Evolutionary conservation across 2,888 invertebrate species (phyloP), one percentile per base, ranked within the genome.

Genomic region (Oeneis ivallda): DNA sequence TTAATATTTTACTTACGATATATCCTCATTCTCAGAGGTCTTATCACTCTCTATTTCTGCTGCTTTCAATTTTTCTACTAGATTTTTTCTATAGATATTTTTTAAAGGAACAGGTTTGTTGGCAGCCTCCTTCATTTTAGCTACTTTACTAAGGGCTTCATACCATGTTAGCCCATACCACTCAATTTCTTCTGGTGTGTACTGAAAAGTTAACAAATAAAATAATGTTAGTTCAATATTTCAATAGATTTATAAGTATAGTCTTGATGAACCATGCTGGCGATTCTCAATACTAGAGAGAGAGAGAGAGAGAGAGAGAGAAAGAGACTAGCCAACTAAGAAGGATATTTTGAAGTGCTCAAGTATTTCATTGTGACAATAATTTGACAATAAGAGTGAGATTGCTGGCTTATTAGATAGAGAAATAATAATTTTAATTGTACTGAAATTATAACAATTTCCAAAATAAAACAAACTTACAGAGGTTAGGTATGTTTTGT

Each of bases 131-230:
- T 94, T 87, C 67, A 93, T 85, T 68, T 92, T 92, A 64, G 93
- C 89, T 62, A 94, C 88, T 84, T 97, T 98, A 65, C 87, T 87
- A 66, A 95, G 92, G 47, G 99, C 98, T 80, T 98, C 96, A 59
- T 89, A 84, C 80, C 95, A 94, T 13, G 95, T 94, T 62, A 98
- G 92, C 1, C 98, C 98, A 85, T 98, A 97, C 98, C 98, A 99
- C 79, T 99, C 98, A 70, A 98, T 96, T 89, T 98, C 98, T 83
- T 98, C 97, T 62, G 94, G 88, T n/a, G 96, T 95, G 76, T 95
- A 97, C 96, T 98, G 77, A 13, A 89, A 79, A 34, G 17, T 37
- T 41, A 7, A 9, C 34, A 37, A 37, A 37, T 37, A 8, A 37
- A 37, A 8, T 37, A 37, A 37, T 37, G 34, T 37, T 37, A 8